These are phyloP conservation scores for Zaprionus africanus DNA, from an alignment of 1,140 invertebrate genomes.

Conservation along the genomic window DNA sequence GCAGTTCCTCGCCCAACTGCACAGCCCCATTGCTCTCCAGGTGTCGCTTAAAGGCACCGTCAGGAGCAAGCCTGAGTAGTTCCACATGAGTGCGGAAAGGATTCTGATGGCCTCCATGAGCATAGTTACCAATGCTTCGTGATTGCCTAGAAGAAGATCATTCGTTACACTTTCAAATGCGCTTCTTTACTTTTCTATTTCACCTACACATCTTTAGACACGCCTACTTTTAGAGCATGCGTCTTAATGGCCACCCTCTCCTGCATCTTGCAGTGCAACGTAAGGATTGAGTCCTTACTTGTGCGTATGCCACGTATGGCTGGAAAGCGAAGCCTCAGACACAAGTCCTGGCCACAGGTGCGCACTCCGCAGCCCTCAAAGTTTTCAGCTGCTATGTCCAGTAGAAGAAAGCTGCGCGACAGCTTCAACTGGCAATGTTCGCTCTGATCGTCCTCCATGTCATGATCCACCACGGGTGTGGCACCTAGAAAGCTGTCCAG, in stretches of 20 bases:
- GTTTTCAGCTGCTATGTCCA: constrained; percentile 68
- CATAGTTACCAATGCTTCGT: constrained; percentile 84
- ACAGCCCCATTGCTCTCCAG: constrained; percentile 86
- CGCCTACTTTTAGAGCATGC: constrained; percentile 85
- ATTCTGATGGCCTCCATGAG: constrained; percentile 86
- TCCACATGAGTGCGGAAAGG: constrained; percentile 87
- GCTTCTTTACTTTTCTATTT: background rate
- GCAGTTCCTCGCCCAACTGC: constrained; percentile 88
- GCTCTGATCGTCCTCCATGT: constrained; percentile 53
- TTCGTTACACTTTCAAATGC: background rate
- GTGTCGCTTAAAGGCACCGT: constrained; percentile 85
- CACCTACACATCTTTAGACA: constrained; percentile 84
- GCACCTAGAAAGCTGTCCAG: constrained; percentile 76
- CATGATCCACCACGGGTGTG: constrained; percentile 68
- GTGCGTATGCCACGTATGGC: constrained; percentile 86
- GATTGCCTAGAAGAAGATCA: constrained; percentile 59
- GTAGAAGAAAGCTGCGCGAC: constrained; percentile 55
- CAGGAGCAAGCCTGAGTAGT: constrained; percentile 85
- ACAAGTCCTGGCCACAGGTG: constrained; percentile 84
- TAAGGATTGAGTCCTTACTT: constrained; percentile 87
- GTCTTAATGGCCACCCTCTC: constrained; percentile 86
- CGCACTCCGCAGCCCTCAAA: constrained; percentile 84
- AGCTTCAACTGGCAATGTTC: constrained; percentile 72
- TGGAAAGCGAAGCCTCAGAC: constrained; percentile 87
- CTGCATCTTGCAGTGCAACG: constrained; percentile 87